phyloP scores from a whole-genome alignment of 2,113 vertebrate species.

The Phylloscopus trochilus region DNA sequence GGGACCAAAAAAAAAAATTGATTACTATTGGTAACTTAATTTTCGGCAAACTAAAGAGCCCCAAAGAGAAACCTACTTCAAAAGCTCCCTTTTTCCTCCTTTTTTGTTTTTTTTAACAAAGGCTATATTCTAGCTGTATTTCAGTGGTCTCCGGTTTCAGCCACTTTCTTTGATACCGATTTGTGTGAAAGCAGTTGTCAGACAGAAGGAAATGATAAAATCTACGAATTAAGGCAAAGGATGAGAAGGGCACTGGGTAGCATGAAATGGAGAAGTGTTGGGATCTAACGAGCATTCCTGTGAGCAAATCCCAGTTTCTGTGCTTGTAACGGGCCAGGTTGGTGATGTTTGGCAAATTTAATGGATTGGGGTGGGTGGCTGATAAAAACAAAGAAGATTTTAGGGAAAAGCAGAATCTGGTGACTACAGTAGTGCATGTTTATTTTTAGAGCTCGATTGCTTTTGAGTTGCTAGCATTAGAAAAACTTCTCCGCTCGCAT shows the following conservation, averaged over 20 bases:
- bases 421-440: background rate
- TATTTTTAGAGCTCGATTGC: constrained; percentile 48
- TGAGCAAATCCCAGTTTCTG: background rate
- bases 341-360: background rate
- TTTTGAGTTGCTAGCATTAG: constrained; percentile 32
- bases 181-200: constrained; percentile 55
- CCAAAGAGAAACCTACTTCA: constrained; percentile 56
- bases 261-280: background rate
- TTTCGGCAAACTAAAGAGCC: constrained; percentile 4
- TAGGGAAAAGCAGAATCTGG: background rate
- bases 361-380: background rate
- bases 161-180: constrained; percentile 34
- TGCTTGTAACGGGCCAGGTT: background rate
- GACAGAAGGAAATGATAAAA: constrained; percentile 48
- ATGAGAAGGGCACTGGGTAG: background rate
- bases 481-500: constrained; percentile 50
- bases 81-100: background rate
- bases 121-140: background rate
- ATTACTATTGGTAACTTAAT: constrained; percentile 59
- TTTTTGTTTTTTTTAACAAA: constrained; percentile 25
- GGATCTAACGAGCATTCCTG: background rate
- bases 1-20: constrained; percentile 2
- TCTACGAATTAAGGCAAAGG: background rate
- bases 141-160: constrained; percentile 40
- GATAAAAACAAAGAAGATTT: background rate